Conservation (phyloP, 2,797 vertebrate genomes). For the Pitangus sulphuratus region DNA sequence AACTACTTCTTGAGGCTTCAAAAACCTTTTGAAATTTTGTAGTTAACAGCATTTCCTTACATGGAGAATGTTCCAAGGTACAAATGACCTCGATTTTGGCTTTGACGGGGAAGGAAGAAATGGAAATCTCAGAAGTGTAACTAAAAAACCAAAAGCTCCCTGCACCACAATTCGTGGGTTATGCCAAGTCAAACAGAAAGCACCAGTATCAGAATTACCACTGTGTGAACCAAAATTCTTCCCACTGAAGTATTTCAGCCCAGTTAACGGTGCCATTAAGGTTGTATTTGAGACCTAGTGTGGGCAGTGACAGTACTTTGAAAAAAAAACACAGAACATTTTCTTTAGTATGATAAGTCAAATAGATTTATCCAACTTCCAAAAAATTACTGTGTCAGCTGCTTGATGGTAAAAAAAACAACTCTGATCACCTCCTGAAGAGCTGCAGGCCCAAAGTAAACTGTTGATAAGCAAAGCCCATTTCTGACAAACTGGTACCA, state of each 20-base stretch:
- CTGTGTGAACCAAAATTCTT: not conserved
- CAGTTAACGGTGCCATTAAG: not conserved
- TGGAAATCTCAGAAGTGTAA: not conserved
- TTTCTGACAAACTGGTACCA: not conserved
- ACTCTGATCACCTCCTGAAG: not conserved
- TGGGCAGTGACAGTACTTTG: not conserved
- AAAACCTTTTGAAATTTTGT: not conserved
- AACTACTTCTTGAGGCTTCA: not conserved
- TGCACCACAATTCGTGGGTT: not conserved
- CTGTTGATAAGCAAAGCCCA: not conserved
- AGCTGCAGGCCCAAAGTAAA: not conserved
- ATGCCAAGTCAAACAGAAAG: not conserved
- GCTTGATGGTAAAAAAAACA: not conserved
- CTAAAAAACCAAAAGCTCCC: not conserved
- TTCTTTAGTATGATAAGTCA: not conserved
- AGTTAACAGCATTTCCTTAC: not conserved
- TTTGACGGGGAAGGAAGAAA: not conserved
- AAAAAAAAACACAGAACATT: not conserved
- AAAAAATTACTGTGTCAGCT: not conserved
- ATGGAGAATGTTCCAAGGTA: not conserved
- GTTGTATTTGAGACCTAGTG: not conserved
- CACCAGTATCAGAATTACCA: not conserved
- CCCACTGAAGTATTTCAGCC: not conserved
- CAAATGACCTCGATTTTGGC: not conserved
- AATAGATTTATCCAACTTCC: not conserved